A percentile compares a stretch with the other conserved stretches of the same genome.
Evolutionary conservation across 2,113 vertebrate species (phyloP).

Genomic region (Misgurnus mizolepis): DNA sequence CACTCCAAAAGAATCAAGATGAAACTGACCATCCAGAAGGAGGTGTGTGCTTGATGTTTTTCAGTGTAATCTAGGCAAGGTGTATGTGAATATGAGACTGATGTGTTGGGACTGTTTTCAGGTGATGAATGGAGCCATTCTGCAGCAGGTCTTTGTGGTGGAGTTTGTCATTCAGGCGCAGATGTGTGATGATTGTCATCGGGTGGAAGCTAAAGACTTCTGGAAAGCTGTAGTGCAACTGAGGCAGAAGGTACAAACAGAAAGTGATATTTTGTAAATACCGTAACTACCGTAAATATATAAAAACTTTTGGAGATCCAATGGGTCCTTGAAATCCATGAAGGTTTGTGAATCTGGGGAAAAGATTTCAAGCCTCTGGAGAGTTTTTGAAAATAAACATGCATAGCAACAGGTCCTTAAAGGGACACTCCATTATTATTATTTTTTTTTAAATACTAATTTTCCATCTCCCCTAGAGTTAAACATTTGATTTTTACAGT

Average conservation of each 20-base stretch:
- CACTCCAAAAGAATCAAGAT: constrained; percentile 97
- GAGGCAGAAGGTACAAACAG: constrained; percentile 85
- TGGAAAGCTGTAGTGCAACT: constrained; percentile 98
- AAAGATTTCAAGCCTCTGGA: too few species aligned
- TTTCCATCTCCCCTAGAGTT: too few species aligned
- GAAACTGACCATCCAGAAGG: constrained; percentile 96
- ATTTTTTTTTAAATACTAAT: too few species aligned
- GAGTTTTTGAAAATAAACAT: too few species aligned
- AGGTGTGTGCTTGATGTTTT: constrained; percentile 71
- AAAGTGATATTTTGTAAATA: too few species aligned
- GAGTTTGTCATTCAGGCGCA: constrained; percentile 87
- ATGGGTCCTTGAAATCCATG: too few species aligned
- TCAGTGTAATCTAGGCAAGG: background rate
- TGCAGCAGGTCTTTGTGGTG: constrained; percentile 96
- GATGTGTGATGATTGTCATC: constrained; percentile 98
- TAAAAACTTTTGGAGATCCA: too few species aligned
- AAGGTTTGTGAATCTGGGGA: too few species aligned
- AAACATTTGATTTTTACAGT: too few species aligned
- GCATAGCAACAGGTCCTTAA: too few species aligned
- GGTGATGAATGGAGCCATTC: constrained; percentile 95
- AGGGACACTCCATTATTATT: too few species aligned
- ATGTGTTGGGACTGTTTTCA: constrained; percentile 60
- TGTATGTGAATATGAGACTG: background rate
- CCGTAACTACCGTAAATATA: too few species aligned
- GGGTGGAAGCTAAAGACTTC: constrained; percentile 97